phyloP scores from a whole-genome alignment of 1,140 invertebrate species.

The Chelonus insularis region DNA sequence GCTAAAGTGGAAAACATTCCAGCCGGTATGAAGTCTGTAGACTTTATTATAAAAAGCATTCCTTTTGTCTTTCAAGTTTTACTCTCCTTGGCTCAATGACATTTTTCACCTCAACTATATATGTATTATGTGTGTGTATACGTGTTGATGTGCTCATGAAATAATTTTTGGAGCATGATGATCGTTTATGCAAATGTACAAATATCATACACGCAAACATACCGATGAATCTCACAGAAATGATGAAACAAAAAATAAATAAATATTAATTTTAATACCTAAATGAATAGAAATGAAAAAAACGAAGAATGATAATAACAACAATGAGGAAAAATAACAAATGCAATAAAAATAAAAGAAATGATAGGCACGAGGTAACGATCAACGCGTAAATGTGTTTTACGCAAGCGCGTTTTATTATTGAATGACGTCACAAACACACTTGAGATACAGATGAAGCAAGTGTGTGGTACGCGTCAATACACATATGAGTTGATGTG shows the following conservation, averaged over 20 bases:
- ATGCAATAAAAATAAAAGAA: neutral
- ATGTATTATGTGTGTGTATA: no score
- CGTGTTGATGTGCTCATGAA: no score
- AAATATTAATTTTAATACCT: no score
- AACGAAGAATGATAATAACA: no score
- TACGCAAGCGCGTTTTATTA: conserved; percentile 33
- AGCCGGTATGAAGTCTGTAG: neutral
- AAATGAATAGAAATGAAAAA: no score
- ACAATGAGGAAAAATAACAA: neutral
- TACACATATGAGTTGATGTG: neutral
- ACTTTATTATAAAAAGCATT: conserved; percentile 1
- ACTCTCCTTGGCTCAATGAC: no score
- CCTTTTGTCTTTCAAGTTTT: neutral
- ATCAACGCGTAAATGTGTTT: conserved; percentile 39
- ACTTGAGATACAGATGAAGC: neutral
- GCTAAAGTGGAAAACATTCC: neutral
- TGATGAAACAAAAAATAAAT: no score
- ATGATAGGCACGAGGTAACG: conserved; percentile 34
- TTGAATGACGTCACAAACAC: conserved; percentile 35
- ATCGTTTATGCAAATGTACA: neutral
- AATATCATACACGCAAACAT: neutral
- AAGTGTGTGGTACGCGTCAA: neutral
- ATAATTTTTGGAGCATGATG: no score
- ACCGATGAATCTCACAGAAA: no score
- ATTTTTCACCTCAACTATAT: no score